phyloP scores from a whole-genome alignment of 2,888 invertebrate species.

The Taphrorychus bicolor region DNA sequence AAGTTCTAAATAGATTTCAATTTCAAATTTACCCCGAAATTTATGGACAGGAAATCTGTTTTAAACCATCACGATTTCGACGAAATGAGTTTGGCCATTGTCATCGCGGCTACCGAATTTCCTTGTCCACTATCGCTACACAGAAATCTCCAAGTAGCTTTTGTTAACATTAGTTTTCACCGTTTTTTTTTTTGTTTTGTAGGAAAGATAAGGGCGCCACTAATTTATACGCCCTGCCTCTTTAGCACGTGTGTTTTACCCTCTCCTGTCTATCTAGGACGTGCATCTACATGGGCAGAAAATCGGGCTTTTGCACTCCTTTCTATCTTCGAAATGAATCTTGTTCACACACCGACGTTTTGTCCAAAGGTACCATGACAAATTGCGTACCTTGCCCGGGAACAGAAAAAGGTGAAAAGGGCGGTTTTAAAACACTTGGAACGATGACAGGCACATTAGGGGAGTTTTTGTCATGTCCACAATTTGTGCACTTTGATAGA shows the following conservation, averaged over 20 bases:
- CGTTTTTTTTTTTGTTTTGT: no score
- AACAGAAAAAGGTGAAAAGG: neutral
- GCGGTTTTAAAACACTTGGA: neutral
- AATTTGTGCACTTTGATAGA: neutral
- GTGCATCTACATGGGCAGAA: neutral
- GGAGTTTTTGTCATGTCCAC: neutral
- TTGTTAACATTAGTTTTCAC: neutral
- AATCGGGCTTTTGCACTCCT: neutral
- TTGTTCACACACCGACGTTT: neutral
- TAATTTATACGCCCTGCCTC: neutral
- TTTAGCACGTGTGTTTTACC: constrained; percentile 4
- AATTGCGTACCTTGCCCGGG: neutral
- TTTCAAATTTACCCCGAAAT: constrained; percentile 30
- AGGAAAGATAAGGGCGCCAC: constrained; percentile 1
- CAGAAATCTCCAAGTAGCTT: neutral
- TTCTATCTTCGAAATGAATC: neutral
- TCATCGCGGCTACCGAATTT: neutral
- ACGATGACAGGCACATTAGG: neutral
- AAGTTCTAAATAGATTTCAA: constrained; percentile 20
- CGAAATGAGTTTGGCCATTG: neutral
- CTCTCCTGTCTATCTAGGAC: neutral
- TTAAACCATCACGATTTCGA: neutral
- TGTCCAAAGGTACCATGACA: neutral
- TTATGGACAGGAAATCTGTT: constrained; percentile 18
- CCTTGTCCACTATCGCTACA: neutral